These are phyloP conservation scores for Delia radicum DNA, from an alignment of 1,140 invertebrate species.

Conservation along the genomic window DNA sequence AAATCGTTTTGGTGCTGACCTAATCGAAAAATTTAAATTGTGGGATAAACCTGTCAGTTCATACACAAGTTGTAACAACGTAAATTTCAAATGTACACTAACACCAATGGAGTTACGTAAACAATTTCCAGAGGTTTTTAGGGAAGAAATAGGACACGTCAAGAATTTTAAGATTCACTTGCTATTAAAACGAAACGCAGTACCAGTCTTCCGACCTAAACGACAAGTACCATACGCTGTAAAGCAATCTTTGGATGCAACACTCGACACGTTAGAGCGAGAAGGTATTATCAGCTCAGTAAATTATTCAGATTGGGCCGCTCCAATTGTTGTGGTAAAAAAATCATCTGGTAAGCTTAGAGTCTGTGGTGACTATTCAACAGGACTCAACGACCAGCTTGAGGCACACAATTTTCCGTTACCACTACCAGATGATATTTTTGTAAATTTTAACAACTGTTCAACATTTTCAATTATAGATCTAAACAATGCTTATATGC, in stretches of 20 bases:
- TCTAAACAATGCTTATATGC: not conserved
- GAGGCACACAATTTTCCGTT: slow-evolving; percentile 25
- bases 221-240: not conserved
- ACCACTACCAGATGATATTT: slow-evolving; percentile 25
- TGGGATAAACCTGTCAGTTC: not conserved
- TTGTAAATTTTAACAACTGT: slow-evolving; percentile 2
- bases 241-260: not conserved
- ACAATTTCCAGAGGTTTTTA: not conserved
- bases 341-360: slow-evolving; percentile 5
- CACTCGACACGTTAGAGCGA: not conserved
- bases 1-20: not conserved
- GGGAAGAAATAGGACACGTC: not conserved
- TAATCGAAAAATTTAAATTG: slow-evolving; percentile 11
- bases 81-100: not conserved
- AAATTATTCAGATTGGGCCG: slow-evolving; percentile 48
- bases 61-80: not conserved
- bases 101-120: too few species aligned
- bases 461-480: not conserved
- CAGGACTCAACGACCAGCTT: slow-evolving; percentile 6
- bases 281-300: slow-evolving; percentile 29
- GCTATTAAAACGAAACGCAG: not conserved
- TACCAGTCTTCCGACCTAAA: not conserved
- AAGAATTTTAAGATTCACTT: slow-evolving; percentile 3
- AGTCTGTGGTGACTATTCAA: slow-evolving; percentile 32
- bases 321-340: slow-evolving; percentile 52